These are phyloP conservation scores for Microplitis deprimator DNA, from an alignment of 2,888 invertebrate genomes.

Conservation along the genomic window DNA sequence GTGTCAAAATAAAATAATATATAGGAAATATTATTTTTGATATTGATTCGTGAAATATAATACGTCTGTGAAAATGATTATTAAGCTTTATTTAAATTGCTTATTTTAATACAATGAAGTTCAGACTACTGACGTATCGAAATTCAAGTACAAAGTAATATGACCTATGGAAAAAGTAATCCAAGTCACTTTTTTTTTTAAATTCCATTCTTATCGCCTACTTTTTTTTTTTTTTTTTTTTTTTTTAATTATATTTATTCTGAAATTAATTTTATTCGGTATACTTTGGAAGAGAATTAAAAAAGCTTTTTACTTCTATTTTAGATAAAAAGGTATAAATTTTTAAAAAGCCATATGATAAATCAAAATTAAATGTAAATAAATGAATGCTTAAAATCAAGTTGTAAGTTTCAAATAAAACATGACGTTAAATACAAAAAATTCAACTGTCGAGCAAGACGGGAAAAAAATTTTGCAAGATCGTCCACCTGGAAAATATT, in stretches of 20 bases:
- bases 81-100: background rate
- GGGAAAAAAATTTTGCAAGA: slow-evolving; percentile 32
- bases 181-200: background rate
- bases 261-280: background rate
- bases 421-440: background rate
- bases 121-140: slow-evolving; percentile 5
- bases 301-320: too few relatives aligned
- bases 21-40: too few relatives aligned
- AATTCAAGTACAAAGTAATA: slow-evolving; percentile 13
- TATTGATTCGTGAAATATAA: background rate
- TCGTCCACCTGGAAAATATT: slow-evolving; percentile 41
- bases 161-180: background rate
- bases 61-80: background rate
- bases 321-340: too few relatives aligned
- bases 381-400: background rate
- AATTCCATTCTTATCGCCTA: background rate
- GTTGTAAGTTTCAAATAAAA: background rate
- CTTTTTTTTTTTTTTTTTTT: background rate
- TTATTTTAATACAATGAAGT: background rate
- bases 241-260: background rate
- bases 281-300: too few relatives aligned
- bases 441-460: background rate
- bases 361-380: too few relatives aligned
- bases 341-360: too few relatives aligned
- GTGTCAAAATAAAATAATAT: too few relatives aligned